Evolutionary conservation across 2,888 invertebrate species (phyloP).

Genomic region (Cyclophora punctaria): DNA sequence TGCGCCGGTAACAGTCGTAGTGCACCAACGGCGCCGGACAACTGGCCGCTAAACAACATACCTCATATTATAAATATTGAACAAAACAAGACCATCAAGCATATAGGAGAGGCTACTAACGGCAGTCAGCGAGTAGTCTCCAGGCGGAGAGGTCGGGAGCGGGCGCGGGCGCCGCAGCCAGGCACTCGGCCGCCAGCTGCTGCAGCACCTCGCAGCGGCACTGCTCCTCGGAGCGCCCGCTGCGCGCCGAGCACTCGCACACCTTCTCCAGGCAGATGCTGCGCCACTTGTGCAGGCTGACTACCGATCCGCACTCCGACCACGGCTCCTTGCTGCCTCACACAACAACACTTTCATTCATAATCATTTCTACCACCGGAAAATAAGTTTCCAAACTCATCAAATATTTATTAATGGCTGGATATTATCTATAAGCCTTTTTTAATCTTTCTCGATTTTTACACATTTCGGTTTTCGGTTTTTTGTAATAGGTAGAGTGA

Average conservation of each 20-base stretch:
- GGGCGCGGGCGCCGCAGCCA: constrained; percentile 62
- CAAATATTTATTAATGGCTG: too few species aligned
- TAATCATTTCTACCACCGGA: too few species aligned
- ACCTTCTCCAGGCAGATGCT: constrained; percentile 84
- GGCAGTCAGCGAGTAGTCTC: constrained; percentile 82
- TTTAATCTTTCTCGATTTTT: too few species aligned
- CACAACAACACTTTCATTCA: neutral
- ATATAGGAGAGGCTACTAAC: constrained; percentile 52
- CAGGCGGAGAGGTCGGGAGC: constrained; percentile 80
- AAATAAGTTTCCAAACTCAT: too few species aligned
- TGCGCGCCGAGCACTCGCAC: constrained; percentile 80
- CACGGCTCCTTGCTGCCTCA: constrained; percentile 76
- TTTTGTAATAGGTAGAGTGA: too few species aligned
- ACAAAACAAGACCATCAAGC: too few species aligned
- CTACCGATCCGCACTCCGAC: constrained; percentile 75
- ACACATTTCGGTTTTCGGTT: too few species aligned
- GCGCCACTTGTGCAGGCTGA: constrained; percentile 81
- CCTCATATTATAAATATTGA: neutral
- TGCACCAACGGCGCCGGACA: constrained; percentile 87
- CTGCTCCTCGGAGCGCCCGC: constrained; percentile 42
- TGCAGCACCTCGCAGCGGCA: constrained; percentile 84
- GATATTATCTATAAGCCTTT: too few species aligned
- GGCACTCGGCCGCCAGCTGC: constrained; percentile 82
- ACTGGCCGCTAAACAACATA: constrained; percentile 70
- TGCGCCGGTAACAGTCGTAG: constrained; percentile 85